Conservation (phyloP, 2,113 vertebrate genomes). For the Ibidorhyncha struthersii region DNA sequence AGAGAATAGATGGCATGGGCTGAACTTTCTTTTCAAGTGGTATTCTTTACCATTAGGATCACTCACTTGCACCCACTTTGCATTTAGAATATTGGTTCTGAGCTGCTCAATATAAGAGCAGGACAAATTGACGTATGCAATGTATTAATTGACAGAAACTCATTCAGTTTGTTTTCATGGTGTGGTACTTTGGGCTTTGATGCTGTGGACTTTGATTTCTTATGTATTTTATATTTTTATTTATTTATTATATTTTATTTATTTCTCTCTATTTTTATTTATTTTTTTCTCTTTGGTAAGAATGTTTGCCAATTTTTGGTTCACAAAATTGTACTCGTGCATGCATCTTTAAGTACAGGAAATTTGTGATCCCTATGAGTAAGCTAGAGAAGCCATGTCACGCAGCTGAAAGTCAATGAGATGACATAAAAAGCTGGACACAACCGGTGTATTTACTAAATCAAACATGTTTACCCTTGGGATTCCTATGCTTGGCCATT, state of each 20-base stretch:
- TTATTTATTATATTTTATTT: no score
- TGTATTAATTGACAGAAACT: background rate
- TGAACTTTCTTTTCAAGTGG: background rate
- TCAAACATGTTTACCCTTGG: background rate
- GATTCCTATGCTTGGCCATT: background rate
- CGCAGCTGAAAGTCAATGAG: background rate
- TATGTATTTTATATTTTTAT: background rate
- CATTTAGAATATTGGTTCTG: background rate
- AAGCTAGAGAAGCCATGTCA: no score
- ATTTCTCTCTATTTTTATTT: no score
- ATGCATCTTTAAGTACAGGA: background rate
- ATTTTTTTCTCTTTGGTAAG: no score
- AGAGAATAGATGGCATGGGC: background rate
- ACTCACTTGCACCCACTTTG: background rate
- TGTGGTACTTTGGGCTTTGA: background rate
- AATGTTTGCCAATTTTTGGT: background rate
- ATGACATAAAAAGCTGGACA: background rate
- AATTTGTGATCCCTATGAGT: rapidly evolving
- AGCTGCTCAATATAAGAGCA: background rate
- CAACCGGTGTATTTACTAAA: background rate
- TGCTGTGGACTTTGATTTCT: background rate
- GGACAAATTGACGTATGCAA: no score
- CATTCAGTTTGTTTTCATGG: background rate
- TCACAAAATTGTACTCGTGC: background rate
- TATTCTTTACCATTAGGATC: background rate